Evolutionary conservation across 1,140 invertebrate genomes (phyloP).

Genomic region (Pogonomyrmex californicus): DNA sequence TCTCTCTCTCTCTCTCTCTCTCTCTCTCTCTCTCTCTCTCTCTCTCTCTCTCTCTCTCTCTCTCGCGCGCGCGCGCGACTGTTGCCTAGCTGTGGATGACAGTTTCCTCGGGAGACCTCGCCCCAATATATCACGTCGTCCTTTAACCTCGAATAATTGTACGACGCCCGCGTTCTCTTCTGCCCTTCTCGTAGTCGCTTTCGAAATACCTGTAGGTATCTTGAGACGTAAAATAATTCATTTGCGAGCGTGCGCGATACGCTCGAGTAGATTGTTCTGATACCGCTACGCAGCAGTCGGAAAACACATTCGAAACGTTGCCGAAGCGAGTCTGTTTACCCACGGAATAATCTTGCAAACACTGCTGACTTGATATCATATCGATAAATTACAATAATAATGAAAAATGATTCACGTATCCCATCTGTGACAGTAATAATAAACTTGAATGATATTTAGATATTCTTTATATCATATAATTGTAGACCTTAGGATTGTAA

Average conservation of each 20-base stretch:
- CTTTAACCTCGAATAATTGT: slow-evolving; percentile 78
- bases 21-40: not conserved
- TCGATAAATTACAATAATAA: slow-evolving; percentile 33
- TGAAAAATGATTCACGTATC: slow-evolving; percentile 34
- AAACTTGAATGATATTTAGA: not conserved
- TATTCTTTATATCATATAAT: not conserved
- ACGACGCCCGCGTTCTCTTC: slow-evolving; percentile 60
- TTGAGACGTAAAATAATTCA: slow-evolving; percentile 72
- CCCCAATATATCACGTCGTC: slow-evolving; percentile 76
- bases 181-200: slow-evolving; percentile 23
- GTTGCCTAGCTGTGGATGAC: slow-evolving; percentile 71
- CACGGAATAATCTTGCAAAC: slow-evolving; percentile 55
- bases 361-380: slow-evolving; percentile 41
- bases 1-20: too few species aligned
- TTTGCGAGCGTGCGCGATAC: slow-evolving; percentile 58
- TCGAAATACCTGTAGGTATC: slow-evolving; percentile 71
- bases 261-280: slow-evolving; percentile 45
- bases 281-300: slow-evolving; percentile 50
- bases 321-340: slow-evolving; percentile 46
- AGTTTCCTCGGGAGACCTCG: slow-evolving; percentile 72
- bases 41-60: not conserved
- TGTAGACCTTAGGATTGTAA: not conserved
- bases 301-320: slow-evolving; percentile 60
- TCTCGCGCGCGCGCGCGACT: slow-evolving; percentile 18
- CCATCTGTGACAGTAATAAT: not conserved